Percentiles rank a stretch among this genome's conserved stretches.
Conservation (phyloP, 2,888 invertebrate species). For the Tenthredo scrophulariae region DNA sequence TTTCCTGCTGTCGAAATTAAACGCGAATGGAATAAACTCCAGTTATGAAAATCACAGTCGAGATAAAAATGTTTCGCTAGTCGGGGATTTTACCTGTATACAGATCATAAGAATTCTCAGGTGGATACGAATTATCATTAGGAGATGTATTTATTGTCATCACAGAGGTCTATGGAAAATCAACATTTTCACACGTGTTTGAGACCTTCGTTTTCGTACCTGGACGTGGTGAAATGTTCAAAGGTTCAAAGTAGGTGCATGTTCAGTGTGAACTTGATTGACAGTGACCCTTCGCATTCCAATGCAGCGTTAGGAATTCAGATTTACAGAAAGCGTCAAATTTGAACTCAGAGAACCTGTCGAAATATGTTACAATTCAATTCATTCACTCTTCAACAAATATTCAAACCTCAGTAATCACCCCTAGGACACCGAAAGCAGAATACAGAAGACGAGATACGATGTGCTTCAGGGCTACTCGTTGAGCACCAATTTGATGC, state of each 20-base stretch:
- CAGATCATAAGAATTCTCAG: not conserved
- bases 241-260: not conserved
- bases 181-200: not conserved
- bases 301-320: not conserved
- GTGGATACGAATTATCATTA: not conserved
- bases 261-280: not conserved
- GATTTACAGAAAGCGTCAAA: not conserved
- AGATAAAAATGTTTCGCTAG: not conserved
- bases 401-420: not conserved
- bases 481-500: constrained; percentile 40
- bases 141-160: not conserved
- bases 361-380: not conserved
- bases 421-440: constrained; percentile 10
- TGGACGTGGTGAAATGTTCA: not conserved
- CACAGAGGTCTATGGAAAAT: not conserved
- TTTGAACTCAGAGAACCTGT: not conserved
- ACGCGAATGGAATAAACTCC: not conserved
- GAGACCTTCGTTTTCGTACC: not conserved
- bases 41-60: not conserved
- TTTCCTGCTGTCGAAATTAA: not conserved
- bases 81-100: not conserved
- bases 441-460: not conserved
- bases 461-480: not conserved
- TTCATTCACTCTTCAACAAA: not conserved
- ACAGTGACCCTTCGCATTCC: not conserved